Base-by-base conservation (phyloP, 2,888 invertebrate species). In the Eupithecia exiguata region DNA sequence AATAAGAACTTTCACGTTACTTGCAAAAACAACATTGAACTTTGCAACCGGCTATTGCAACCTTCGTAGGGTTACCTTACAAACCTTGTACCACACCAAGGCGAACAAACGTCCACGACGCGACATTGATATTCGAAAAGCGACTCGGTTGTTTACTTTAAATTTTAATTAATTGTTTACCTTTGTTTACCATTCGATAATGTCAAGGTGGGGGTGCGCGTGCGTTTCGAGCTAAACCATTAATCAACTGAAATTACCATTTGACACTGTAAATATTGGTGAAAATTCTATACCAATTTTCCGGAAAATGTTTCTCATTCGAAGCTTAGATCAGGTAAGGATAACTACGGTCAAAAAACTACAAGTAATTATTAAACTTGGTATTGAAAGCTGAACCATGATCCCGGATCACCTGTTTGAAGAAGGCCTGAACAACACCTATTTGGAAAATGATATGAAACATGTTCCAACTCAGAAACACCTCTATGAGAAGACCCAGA, bases 321-420 rank as follows among this genome's bases (percentile, higher is more conserved):
- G 40, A 21, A n/a, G 63, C 16, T 66, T 25, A 66, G 66, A 43
- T 43, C 66, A 4, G n/a, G 14, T 30, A 35, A 35, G 18, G 30
- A 62, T 62, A 62, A 58, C 25, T 14, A 58, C 25, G 58, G 25
- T 58, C 58, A 58, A 58, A 14, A 25, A 21, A 25, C 21, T 21
- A 21, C 12, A 25, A 58, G 58, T 25, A 25, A 25, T 58, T 58
- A 58, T 5, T 58, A 10, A 49, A 10, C 5, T 58, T 58, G 25
- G 12, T 3, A 58, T 21, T 58, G 25, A 58, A 25, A 58, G 58
- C 25, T 12, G 25, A 66, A 43, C 5, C 73, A 88, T 89, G 89
- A 94, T 94, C 77, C 87, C 91, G 1, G 94, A 94, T 71, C 85
- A 93, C 76, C 81, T 89, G 68, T 93, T 94, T 72, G 94, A 94